A percentile compares a stretch with the other conserved stretches of the same genome.
Conservation (phyloP, 1,140 invertebrate genomes). For the Drosophila miranda region DNA sequence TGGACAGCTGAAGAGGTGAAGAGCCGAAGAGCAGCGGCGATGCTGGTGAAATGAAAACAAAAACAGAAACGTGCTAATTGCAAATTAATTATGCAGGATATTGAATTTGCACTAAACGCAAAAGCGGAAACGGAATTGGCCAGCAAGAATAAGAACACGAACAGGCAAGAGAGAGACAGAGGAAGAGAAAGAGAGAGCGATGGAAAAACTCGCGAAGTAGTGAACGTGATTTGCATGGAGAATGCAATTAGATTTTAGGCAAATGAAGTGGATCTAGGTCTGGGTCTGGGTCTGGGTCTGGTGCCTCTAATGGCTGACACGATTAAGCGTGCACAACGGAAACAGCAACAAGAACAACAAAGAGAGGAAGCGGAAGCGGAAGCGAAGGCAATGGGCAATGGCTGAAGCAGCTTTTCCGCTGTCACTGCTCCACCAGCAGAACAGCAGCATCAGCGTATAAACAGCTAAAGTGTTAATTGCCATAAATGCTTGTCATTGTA, state of each 20-base stretch:
- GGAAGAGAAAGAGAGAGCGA: not conserved
- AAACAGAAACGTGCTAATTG: conserved; percentile 82
- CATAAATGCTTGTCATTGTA: conserved; percentile 83
- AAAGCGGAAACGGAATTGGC: conserved; percentile 40
- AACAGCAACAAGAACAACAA: conserved; percentile 1
- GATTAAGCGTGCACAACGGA: conserved; percentile 66
- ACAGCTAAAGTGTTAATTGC: conserved; percentile 83
- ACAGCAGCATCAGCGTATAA: conserved; percentile 71
- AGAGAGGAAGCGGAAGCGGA: too few relatives aligned
- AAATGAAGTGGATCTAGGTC: conserved; percentile 26
- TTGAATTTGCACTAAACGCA: conserved; percentile 80
- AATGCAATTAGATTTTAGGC: conserved; percentile 63
- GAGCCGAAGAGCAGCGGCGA: not conserved
- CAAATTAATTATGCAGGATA: conserved; percentile 82
- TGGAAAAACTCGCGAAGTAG: conserved; percentile 25
- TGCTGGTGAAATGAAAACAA: conserved; percentile 72
- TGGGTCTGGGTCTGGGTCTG: conserved; percentile 36
- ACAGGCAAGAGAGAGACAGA: conserved; percentile 2
- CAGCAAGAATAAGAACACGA: too few relatives aligned
- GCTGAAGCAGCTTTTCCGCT: conserved; percentile 8
- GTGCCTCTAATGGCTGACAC: conserved; percentile 72
- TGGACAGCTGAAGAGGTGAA: not conserved
- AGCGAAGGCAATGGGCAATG: not conserved
- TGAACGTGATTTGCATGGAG: conserved; percentile 72
- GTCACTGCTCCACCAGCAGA: not conserved